Conservation (phyloP, 2,797 vertebrate genomes). For the Carduelis carduelis region DNA sequence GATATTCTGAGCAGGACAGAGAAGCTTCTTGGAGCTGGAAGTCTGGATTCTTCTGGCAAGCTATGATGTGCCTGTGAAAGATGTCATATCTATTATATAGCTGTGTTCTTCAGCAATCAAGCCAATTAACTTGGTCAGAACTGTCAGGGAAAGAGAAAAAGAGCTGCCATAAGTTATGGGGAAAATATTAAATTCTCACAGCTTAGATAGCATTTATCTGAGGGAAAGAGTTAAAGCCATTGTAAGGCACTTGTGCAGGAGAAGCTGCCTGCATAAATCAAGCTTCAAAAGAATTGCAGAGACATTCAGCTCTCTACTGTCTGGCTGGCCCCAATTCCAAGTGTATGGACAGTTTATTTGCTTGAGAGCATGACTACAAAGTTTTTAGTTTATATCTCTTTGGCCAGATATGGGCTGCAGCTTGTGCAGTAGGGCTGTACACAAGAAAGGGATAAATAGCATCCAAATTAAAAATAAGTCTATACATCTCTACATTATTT, state of each 20-base stretch:
- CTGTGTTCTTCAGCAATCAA: background rate
- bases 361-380: background rate
- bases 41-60: background rate
- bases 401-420: background rate
- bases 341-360: background rate
- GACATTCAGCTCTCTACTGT: background rate
- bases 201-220: background rate
- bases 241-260: background rate
- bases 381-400: background rate
- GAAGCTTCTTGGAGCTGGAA: background rate
- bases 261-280: background rate
- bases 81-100: accelerated
- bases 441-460: background rate
- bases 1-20: background rate
- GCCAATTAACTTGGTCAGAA: background rate
- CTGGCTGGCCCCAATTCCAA: background rate
- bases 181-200: background rate
- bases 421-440: background rate
- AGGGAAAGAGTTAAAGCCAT: background rate
- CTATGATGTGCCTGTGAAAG: background rate
- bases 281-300: background rate
- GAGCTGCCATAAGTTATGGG: background rate
- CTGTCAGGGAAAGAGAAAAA: background rate
- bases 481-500: background rate
- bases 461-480: background rate